Percentiles rank a stretch among this genome's conserved stretches.
These are phyloP conservation scores for Acromyrmex heyeri DNA, from an alignment of 1,140 invertebrate species.

Conservation along the genomic window DNA sequence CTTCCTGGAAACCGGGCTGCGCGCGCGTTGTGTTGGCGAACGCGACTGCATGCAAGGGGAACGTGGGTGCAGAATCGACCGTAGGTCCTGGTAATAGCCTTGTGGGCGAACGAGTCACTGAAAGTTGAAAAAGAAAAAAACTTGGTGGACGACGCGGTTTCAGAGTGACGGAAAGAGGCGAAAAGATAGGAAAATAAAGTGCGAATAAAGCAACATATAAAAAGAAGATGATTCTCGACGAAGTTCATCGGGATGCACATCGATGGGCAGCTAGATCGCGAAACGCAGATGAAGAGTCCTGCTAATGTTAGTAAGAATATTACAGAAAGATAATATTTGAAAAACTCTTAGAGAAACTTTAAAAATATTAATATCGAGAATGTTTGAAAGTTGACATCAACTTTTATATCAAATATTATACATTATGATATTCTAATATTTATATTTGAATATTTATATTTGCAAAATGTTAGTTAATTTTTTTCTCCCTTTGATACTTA, in stretches of 20 bases:
- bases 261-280: background rate
- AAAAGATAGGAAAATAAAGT: slow-evolving; percentile 44
- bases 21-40: slow-evolving; percentile 52
- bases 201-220: slow-evolving; percentile 13
- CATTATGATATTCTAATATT: background rate
- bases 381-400: background rate
- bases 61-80: slow-evolving; percentile 68
- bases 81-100: slow-evolving; percentile 71
- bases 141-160: slow-evolving; percentile 54
- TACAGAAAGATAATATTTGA: background rate
- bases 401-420: slow-evolving; percentile 5
- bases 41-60: slow-evolving; percentile 55
- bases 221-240: background rate
- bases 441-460: slow-evolving; percentile 11
- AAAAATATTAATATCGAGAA: background rate
- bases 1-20: slow-evolving; percentile 83
- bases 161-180: slow-evolving; percentile 21
- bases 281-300: background rate
- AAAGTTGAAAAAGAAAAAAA: slow-evolving; percentile 70
- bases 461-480: background rate
- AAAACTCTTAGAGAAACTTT: background rate
- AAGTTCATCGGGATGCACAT: background rate
- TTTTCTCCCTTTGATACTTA: background rate
- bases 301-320: background rate
- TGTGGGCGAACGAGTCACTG: slow-evolving; percentile 79